Evolutionary conservation across 1,140 invertebrate species (phyloP).

Genomic region (Aricia agestis): DNA sequence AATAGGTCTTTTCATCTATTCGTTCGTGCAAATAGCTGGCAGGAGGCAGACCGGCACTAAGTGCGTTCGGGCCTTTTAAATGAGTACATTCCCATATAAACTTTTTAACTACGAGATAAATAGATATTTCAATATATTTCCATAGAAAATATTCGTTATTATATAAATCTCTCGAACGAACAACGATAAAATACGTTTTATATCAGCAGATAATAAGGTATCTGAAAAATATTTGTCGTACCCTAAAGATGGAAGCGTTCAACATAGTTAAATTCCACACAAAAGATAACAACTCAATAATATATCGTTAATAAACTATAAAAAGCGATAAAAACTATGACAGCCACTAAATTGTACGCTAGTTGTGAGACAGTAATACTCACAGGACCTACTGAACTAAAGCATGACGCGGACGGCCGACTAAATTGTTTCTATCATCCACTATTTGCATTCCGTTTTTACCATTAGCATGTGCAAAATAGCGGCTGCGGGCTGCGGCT

Average conservation of each 20-base stretch:
- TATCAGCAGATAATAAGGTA: constrained; percentile 8
- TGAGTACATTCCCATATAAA: constrained; percentile 1
- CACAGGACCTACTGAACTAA: constrained; percentile 12
- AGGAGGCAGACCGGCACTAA: not conserved
- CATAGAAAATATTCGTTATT: constrained; percentile 14
- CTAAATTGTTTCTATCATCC: too few species aligned
- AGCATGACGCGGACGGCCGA: not conserved
- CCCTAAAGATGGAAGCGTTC: constrained; percentile 4
- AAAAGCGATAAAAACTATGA: constrained; percentile 20
- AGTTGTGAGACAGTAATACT: constrained; percentile 17
- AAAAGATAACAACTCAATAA: constrained; percentile 2
- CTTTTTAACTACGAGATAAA: constrained; percentile 11
- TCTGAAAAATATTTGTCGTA: constrained; percentile 14
- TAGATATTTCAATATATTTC: constrained; percentile 14
- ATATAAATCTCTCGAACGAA: constrained; percentile 14
- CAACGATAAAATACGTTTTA: constrained; percentile 14
- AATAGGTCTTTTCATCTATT: not conserved
- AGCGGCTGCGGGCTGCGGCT: too few species aligned
- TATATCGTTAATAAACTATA: constrained; percentile 15
- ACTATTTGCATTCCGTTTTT: too few species aligned
- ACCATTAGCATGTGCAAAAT: too few species aligned
- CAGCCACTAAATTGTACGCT: constrained; percentile 21
- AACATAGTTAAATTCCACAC: constrained; percentile 8
- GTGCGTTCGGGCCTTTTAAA: not conserved
- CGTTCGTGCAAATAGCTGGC: not conserved